phyloP scores from a whole-genome alignment of 2,113 vertebrate genomes.

The Orthonyx spaldingii region DNA sequence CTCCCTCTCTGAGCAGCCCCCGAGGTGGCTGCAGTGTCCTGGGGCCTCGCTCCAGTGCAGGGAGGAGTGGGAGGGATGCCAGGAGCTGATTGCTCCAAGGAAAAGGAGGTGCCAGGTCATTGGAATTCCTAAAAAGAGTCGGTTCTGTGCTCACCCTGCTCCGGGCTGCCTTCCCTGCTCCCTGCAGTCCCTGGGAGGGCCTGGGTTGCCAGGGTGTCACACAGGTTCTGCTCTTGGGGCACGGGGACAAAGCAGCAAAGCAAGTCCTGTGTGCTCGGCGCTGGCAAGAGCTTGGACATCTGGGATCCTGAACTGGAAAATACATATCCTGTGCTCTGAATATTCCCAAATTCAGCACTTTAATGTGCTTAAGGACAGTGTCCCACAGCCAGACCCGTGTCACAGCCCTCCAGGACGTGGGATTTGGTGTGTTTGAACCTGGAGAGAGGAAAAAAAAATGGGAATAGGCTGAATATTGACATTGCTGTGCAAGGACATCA shows the following conservation, averaged over 20 bases:
- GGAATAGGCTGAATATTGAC: not conserved
- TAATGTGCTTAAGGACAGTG: not conserved
- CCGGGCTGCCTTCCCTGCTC: not conserved
- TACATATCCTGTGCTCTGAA: accelerated
- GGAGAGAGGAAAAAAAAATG: not conserved
- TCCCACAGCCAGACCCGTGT: accelerated
- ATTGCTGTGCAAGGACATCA: not conserved
- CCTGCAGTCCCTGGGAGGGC: not conserved
- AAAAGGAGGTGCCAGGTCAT: not conserved
- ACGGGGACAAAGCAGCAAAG: accelerated
- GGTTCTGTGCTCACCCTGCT: not conserved
- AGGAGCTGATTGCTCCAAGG: not conserved
- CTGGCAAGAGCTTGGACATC: not conserved
- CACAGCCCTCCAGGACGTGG: accelerated
- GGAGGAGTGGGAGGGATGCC: not conserved
- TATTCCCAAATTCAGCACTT: too few species aligned
- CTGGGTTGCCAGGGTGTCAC: not conserved
- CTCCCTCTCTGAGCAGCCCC: not conserved
- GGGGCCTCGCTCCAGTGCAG: not conserved
- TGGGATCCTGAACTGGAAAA: not conserved
- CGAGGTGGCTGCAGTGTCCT: too few species aligned
- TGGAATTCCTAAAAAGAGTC: not conserved
- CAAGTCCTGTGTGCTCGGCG: accelerated
- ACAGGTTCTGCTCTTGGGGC: not conserved
- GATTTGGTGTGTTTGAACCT: not conserved